Conservation (phyloP, 2,888 invertebrate species). For the Marronus borbonicus region DNA sequence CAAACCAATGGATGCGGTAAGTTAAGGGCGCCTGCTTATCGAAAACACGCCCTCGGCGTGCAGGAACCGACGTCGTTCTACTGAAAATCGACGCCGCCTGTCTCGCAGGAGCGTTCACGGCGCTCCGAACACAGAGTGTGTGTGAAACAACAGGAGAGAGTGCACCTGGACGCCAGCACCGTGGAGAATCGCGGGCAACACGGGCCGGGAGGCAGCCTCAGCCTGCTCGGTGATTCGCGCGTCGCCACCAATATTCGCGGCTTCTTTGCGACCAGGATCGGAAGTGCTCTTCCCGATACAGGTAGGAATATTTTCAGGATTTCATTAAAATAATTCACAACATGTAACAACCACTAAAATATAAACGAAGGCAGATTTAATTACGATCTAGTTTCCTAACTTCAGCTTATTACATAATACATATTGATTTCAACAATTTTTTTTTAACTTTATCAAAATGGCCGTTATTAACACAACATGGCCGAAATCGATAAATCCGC, state of each 20-base stretch:
- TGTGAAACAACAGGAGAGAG: constrained; percentile 55
- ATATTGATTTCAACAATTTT: constrained; percentile 33
- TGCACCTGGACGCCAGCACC: constrained; percentile 69
- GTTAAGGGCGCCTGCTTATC: constrained; percentile 57
- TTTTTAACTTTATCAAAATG: constrained; percentile 60
- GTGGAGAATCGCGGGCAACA: constrained; percentile 68
- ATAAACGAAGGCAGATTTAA: no score
- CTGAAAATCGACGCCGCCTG: constrained; percentile 64
- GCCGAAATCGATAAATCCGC: constrained; percentile 60
- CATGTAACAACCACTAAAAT: neutral
- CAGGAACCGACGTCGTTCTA: constrained; percentile 66
- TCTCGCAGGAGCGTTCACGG: constrained; percentile 64
- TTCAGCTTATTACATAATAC: neutral
- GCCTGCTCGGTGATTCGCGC: constrained; percentile 78
- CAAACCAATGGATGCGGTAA: constrained; percentile 55
- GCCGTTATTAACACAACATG: constrained; percentile 63
- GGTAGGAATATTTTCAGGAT: constrained; percentile 72
- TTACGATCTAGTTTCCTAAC: no score
- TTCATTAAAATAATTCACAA: neutral
- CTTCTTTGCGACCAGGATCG: constrained; percentile 79
- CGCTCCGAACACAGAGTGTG: constrained; percentile 58
- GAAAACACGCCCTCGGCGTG: constrained; percentile 70
- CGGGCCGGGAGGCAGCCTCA: constrained; percentile 71
- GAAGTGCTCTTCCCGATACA: constrained; percentile 81
- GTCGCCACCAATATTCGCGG: constrained; percentile 84